phyloP scores from a whole-genome alignment of 1,140 invertebrate genomes.

The Pantala flavescens region DNA sequence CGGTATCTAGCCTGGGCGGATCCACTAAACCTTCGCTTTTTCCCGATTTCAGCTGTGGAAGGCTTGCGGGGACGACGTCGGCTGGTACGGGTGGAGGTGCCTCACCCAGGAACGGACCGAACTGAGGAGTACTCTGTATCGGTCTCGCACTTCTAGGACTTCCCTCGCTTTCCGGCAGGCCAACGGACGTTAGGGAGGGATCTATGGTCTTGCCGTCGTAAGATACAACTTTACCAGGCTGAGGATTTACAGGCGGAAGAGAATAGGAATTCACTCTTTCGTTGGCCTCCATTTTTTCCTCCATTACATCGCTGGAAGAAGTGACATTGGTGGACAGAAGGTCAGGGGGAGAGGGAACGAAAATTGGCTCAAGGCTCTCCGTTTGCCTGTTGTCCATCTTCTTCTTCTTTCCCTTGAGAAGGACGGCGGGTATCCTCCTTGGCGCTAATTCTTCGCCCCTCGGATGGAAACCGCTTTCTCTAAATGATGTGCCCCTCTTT shows the following conservation, averaged over 20 bases:
- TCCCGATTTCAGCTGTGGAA: constrained; percentile 27
- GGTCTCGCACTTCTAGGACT: constrained; percentile 30
- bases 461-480: neutral
- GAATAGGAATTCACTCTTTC: constrained; percentile 57
- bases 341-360: constrained; percentile 56
- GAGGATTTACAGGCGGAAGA: constrained; percentile 47
- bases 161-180: constrained; percentile 35
- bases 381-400: constrained; percentile 28
- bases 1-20: neutral
- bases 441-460: neutral
- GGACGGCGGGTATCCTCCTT: constrained; percentile 21
- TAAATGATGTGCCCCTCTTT: neutral
- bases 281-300: constrained; percentile 48
- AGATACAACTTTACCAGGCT: constrained; percentile 45
- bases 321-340: constrained; percentile 21
- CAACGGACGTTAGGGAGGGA: constrained; percentile 46
- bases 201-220: constrained; percentile 62
- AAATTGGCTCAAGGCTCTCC: constrained; percentile 58
- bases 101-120: constrained; percentile 57
- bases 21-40: neutral
- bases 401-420: constrained; percentile 35
- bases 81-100: constrained; percentile 44
- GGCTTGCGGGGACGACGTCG: constrained; percentile 29
- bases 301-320: constrained; percentile 30
- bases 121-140: constrained; percentile 53